These are phyloP conservation scores for Myrmecophaga tridactyla DNA, from an alignment of 2,113 vertebrate genomes.

Conservation along the genomic window DNA sequence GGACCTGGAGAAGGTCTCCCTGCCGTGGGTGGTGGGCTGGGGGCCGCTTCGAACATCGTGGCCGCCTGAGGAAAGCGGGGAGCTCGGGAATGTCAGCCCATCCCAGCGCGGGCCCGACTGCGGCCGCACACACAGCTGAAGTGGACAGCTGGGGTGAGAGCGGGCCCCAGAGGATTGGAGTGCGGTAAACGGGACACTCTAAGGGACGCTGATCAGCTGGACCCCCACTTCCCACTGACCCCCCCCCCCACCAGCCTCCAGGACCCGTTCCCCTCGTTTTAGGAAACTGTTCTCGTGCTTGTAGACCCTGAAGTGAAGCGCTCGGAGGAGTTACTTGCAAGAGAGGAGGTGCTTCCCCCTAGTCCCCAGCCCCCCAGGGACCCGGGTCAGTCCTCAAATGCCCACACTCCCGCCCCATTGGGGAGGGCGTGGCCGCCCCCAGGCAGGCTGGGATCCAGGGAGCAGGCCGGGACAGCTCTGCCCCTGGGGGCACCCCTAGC, in stretches of 20 bases:
- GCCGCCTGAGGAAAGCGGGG: too few relatives aligned
- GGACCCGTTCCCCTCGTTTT: neutral
- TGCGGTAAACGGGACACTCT: rapidly evolving
- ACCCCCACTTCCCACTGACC: neutral
- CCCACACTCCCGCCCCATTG: rapidly evolving
- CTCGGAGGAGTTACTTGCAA: neutral
- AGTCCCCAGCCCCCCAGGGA: neutral
- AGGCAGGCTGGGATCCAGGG: neutral
- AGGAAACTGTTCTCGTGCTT: neutral
- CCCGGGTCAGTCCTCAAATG: neutral
- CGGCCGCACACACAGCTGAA: too few relatives aligned
- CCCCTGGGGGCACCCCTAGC: neutral
- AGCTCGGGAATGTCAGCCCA: too few relatives aligned
- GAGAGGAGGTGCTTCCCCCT: neutral
- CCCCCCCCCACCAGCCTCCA: neutral
- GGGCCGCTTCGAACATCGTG: too few relatives aligned
- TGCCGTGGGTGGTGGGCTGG: rapidly evolving
- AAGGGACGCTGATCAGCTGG: rapidly evolving
- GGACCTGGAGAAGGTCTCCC: neutral
- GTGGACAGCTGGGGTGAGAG: rapidly evolving
- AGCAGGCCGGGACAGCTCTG: too few relatives aligned
- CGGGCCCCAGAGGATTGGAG: neutral
- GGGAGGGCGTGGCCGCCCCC: neutral
- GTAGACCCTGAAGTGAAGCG: neutral
- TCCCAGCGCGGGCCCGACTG: too few relatives aligned